Percentiles rank a stretch among this genome's conserved stretches.
These are phyloP conservation scores for Disparrhopalites patrizii DNA, from an alignment of 2,888 invertebrate species.

Conservation along the genomic window DNA sequence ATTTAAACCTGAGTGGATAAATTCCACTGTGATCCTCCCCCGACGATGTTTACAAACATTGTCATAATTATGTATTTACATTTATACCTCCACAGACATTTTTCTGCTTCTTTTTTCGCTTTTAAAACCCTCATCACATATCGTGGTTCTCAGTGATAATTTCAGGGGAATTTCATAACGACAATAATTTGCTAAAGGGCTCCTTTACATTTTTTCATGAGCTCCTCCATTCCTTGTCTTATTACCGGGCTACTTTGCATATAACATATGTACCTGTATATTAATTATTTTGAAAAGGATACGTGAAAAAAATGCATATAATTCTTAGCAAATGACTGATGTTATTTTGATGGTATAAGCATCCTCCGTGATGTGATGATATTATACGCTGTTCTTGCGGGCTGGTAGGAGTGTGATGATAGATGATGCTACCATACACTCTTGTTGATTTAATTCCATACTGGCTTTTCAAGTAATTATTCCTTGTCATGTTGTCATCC, in stretches of 20 bases:
- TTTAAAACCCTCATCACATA: constrained; percentile 1
- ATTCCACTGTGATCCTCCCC: no score
- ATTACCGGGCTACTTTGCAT: no score
- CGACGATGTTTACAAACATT: no score
- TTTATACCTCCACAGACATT: no score
- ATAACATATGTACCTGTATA: no score
- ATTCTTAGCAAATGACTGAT: constrained; percentile 10
- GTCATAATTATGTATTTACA: no score
- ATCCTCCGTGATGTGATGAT: constrained; percentile 19
- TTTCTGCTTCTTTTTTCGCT: constrained; percentile 4
- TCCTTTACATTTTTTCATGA: background rate
- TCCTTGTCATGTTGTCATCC: constrained; percentile 21
- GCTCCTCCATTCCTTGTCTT: background rate
- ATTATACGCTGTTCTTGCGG: background rate
- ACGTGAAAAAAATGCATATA: no score
- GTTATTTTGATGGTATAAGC: constrained; percentile 22
- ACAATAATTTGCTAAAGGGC: constrained; percentile 3
- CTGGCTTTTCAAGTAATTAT: constrained; percentile 13
- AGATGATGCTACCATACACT: constrained; percentile 18
- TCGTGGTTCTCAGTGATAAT: background rate
- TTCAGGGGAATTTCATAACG: constrained; percentile 1
- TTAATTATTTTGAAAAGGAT: no score
- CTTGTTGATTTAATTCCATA: constrained; percentile 3
- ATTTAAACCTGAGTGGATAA: no score
- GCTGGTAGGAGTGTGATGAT: constrained; percentile 19